These are phyloP conservation scores for Epizoanthus illoricatus DNA, from an alignment of 92 coral and sea anemone genomes.

Conservation along the genomic window DNA sequence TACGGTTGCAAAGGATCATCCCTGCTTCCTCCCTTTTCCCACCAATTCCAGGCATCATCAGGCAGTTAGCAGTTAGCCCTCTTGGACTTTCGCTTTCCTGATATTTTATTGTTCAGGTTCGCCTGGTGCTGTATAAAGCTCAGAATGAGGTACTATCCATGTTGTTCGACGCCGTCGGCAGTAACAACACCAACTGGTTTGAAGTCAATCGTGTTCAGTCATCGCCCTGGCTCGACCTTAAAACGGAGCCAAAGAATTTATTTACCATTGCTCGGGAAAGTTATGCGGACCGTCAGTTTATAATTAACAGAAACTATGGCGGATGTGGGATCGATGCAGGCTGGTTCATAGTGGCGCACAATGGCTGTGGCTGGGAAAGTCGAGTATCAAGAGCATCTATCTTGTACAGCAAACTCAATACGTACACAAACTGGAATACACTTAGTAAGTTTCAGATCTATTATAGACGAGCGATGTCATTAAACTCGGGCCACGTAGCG, in stretches of 20 bases:
- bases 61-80: too few species aligned
- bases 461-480: too few species aligned
- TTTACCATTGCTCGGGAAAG: conserved; percentile 34
- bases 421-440: conserved; percentile 6
- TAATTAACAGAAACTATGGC: conserved; percentile 47
- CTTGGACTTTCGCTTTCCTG: too few species aligned
- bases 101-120: conserved; percentile 24
- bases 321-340: conserved; percentile 51
- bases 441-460: not conserved
- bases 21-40: too few species aligned
- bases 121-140: conserved; percentile 46
- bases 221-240: conserved; percentile 61
- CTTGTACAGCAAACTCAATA: conserved; percentile 35
- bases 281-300: conserved; percentile 44
- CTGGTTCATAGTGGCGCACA: conserved; percentile 43
- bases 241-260: conserved; percentile 43
- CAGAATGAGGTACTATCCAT: conserved; percentile 25
- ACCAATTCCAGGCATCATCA: too few species aligned
- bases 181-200: conserved; percentile 58
- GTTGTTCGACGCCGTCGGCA: conserved; percentile 47
- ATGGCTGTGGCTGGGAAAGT: conserved; percentile 37
- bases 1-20: too few species aligned
- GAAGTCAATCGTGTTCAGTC: conserved; percentile 22
- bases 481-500: too few species aligned
- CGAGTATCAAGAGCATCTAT: not conserved